Evolutionary conservation across 2,113 vertebrate genomes (phyloP).

Genomic region (Nematolebias whitei): DNA sequence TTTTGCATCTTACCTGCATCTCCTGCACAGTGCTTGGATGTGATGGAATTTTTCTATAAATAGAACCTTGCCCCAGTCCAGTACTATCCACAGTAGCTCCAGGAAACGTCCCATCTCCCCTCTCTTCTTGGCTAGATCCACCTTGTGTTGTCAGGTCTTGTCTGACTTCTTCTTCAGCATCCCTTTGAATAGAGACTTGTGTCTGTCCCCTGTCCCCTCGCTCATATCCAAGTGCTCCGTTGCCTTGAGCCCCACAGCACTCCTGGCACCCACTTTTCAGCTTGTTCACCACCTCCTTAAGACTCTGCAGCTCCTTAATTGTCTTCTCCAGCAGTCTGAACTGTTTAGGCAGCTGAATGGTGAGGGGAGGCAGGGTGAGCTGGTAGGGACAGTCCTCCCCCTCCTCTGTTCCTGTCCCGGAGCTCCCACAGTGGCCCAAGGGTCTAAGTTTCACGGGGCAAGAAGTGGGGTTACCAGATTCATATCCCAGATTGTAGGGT

Average conservation of each 20-base stretch:
- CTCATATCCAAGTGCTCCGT: conserved; percentile 74
- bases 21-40: conserved; percentile 74
- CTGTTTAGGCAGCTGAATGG: conserved; percentile 89
- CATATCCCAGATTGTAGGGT: conserved; percentile 48
- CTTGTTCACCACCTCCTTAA: conserved; percentile 88
- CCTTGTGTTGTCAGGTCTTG: conserved; percentile 80
- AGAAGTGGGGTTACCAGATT: conserved; percentile 48
- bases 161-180: conserved; percentile 49
- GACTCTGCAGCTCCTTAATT: conserved; percentile 87
- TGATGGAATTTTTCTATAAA: conserved; percentile 48
- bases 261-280: conserved; percentile 88
- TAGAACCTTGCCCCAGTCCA: conserved; percentile 60
- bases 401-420: conserved; percentile 62
- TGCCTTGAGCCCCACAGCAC: conserved; percentile 81
- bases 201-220: conserved; percentile 64
- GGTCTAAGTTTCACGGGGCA: conserved; percentile 87
- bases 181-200: conserved; percentile 35
- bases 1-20: conserved; percentile 77
- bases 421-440: conserved; percentile 80
- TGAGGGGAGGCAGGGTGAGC: conserved; percentile 88
- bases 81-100: conserved; percentile 40
- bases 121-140: conserved; percentile 69
- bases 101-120: conserved; percentile 52
- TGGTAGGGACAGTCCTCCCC: conserved; percentile 88
- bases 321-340: conserved; percentile 88